Conservation (phyloP, 2,797 vertebrate genomes). For the Geotrypetes seraphini region DNA sequence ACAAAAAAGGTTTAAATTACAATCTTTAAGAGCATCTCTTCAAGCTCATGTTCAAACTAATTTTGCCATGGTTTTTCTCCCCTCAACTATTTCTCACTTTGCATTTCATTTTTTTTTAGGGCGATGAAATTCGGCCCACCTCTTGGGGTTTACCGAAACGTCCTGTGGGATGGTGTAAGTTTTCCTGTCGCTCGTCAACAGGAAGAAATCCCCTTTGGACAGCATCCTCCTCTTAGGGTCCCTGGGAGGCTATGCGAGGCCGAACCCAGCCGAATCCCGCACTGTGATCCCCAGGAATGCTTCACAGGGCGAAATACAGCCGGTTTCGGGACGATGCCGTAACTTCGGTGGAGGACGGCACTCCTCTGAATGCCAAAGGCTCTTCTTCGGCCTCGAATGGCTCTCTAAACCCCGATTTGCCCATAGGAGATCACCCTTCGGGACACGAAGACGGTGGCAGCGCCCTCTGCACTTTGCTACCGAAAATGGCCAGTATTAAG, state of each 20-base stretch:
- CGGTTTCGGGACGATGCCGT: slow-evolving; percentile 78
- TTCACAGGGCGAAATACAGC: slow-evolving; percentile 85
- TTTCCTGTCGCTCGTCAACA: slow-evolving; percentile 13
- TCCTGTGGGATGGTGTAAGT: slow-evolving; percentile 11
- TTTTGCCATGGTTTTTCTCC: not conserved
- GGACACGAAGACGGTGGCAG: slow-evolving; percentile 51
- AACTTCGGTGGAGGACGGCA: slow-evolving; percentile 67
- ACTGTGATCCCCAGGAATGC: slow-evolving; percentile 70
- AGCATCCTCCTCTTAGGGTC: slow-evolving; percentile 19
- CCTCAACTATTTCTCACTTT: too few relatives aligned
- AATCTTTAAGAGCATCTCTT: slow-evolving; percentile 1
- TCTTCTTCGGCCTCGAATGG: slow-evolving; percentile 46
- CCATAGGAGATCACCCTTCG: slow-evolving; percentile 41
- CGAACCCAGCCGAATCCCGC: slow-evolving; percentile 46
- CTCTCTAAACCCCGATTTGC: slow-evolving; percentile 33
- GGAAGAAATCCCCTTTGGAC: slow-evolving; percentile 27
- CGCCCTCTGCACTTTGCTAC: slow-evolving; percentile 70
- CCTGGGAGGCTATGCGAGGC: slow-evolving; percentile 74
- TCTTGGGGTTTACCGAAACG: slow-evolving; percentile 11
- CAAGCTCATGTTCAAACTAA: not conserved
- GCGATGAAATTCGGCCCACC: slow-evolving; percentile 2
- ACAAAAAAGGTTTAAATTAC: too few relatives aligned
- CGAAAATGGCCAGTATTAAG: slow-evolving; percentile 70
- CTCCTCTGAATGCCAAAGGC: slow-evolving; percentile 42
- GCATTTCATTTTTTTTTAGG: too few relatives aligned